Evolutionary conservation across 2,797 vertebrate species (phyloP).

Genomic region (Lagodon rhomboides): DNA sequence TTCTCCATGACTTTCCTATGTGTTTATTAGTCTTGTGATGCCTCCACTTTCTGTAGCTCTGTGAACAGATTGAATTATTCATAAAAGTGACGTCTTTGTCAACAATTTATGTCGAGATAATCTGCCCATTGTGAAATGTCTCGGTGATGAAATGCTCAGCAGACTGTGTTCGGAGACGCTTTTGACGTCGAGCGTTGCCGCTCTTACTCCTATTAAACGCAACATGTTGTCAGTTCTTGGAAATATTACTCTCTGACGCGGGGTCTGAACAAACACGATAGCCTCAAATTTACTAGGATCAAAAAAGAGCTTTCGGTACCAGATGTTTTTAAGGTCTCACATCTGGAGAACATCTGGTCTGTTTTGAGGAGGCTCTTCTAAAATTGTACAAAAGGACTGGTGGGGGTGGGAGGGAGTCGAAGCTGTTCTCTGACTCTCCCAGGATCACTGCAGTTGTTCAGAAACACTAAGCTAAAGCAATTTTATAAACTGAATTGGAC

Average conservation of each 20-base stretch:
- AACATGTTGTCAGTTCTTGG: slow-evolving; percentile 46
- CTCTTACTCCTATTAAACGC: slow-evolving; percentile 25
- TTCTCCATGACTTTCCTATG: neutral
- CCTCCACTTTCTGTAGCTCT: neutral
- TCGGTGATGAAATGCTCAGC: slow-evolving; percentile 25
- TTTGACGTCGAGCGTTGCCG: slow-evolving; percentile 14
- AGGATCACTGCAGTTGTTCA: slow-evolving; percentile 42
- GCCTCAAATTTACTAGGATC: slow-evolving; percentile 76
- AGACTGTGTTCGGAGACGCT: slow-evolving; percentile 12
- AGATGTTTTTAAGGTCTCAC: slow-evolving; percentile 84
- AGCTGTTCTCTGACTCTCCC: slow-evolving; percentile 27
- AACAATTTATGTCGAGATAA: slow-evolving; percentile 42
- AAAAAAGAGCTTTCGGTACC: slow-evolving; percentile 76
- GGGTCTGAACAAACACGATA: slow-evolving; percentile 74
- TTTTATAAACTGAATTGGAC: slow-evolving; percentile 16
- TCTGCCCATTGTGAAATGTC: slow-evolving; percentile 39
- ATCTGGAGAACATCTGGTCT: slow-evolving; percentile 87
- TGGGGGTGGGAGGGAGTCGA: slow-evolving; percentile 33
- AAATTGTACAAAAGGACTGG: slow-evolving; percentile 63
- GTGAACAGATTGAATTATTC: slow-evolving; percentile 47
- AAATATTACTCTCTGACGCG: slow-evolving; percentile 58
- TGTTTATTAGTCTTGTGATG: slow-evolving; percentile 4
- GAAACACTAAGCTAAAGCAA: slow-evolving; percentile 42
- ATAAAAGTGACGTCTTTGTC: slow-evolving; percentile 41
- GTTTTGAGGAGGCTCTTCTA: slow-evolving; percentile 72